A percentile compares a stretch with the other conserved stretches of the same genome.
Conservation (phyloP, 2,797 vertebrate genomes). For the Fratercula arctica region DNA sequence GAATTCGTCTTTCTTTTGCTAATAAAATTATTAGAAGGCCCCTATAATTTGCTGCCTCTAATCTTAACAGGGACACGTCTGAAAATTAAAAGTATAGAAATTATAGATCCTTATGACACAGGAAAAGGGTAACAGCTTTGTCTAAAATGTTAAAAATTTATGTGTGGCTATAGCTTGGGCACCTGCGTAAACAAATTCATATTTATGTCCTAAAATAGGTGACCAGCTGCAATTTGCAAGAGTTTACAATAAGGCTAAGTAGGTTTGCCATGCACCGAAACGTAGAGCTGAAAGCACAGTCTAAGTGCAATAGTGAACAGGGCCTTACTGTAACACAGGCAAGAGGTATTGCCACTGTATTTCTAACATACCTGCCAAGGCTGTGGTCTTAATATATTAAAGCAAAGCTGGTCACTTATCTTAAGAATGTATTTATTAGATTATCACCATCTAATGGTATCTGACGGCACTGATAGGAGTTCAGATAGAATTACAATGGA, state of each 20-base stretch:
- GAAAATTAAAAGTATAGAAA: not conserved
- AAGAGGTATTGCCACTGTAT: not conserved
- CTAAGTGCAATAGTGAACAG: not conserved
- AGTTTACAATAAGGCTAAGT: conserved; percentile 42
- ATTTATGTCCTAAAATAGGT: conserved; percentile 7
- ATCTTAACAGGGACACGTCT: not conserved
- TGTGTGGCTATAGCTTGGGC: not conserved
- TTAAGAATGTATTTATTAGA: conserved; percentile 59
- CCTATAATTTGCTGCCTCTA: conserved; percentile 12
- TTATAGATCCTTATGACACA: not conserved
- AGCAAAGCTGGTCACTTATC: conserved; percentile 72
- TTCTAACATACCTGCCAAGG: conserved; percentile 40
- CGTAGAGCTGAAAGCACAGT: not conserved
- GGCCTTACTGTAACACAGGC: conserved; percentile 14
- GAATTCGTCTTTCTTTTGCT: conserved; percentile 10
- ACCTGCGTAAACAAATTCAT: not conserved
- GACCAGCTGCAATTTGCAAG: conserved; percentile 7
- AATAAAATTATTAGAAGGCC: conserved; percentile 6
- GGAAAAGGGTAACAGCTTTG: conserved; percentile 14
- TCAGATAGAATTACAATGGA: conserved; percentile 55
- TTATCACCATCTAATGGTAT: conserved; percentile 55
- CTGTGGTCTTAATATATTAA: conserved; percentile 43
- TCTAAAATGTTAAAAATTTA: conserved; percentile 17
- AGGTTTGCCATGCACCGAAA: conserved; percentile 59
- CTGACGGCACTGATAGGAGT: conserved; percentile 60